Evolutionary conservation across 23 tunicate genomes (phyloP).

Genomic region (Phallusia fumigata): DNA sequence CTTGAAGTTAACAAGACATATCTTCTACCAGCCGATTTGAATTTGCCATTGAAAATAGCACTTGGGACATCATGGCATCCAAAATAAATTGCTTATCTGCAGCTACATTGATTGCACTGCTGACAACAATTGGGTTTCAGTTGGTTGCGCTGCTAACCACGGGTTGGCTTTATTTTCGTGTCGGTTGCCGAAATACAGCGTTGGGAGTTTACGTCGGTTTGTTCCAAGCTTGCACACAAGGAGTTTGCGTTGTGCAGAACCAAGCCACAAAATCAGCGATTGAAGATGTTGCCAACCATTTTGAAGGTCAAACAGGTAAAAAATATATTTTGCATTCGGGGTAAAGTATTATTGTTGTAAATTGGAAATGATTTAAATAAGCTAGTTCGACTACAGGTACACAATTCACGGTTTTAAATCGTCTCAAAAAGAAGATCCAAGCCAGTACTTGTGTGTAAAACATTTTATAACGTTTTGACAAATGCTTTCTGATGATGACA

Average conservation of each 20-base stretch:
- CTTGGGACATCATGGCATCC: too few relatives aligned
- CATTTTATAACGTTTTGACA: too few relatives aligned
- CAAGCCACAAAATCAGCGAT: background rate
- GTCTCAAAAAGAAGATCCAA: too few relatives aligned
- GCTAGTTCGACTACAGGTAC: too few relatives aligned
- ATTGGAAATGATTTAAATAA: too few relatives aligned
- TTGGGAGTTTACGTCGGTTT: background rate
- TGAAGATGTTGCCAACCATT: background rate
- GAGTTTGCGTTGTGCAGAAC: background rate
- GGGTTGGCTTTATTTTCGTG: background rate
- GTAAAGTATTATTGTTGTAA: too few relatives aligned
- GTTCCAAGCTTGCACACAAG: background rate
- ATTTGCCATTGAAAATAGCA: too few relatives aligned
- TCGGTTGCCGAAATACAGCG: background rate
- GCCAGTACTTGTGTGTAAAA: too few relatives aligned
- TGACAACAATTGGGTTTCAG: background rate
- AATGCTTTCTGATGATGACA: too few relatives aligned
- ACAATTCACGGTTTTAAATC: too few relatives aligned
- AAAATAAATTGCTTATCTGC: background rate
- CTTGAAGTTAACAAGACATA: too few relatives aligned
- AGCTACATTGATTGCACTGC: background rate
- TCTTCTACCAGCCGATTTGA: too few relatives aligned
- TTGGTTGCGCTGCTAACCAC: background rate
- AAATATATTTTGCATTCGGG: background rate
- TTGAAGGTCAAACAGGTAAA: slow-evolving; percentile 2